These are phyloP conservation scores for Toxotes chatareus DNA, from an alignment of 2,113 vertebrate species.

Conservation along the genomic window DNA sequence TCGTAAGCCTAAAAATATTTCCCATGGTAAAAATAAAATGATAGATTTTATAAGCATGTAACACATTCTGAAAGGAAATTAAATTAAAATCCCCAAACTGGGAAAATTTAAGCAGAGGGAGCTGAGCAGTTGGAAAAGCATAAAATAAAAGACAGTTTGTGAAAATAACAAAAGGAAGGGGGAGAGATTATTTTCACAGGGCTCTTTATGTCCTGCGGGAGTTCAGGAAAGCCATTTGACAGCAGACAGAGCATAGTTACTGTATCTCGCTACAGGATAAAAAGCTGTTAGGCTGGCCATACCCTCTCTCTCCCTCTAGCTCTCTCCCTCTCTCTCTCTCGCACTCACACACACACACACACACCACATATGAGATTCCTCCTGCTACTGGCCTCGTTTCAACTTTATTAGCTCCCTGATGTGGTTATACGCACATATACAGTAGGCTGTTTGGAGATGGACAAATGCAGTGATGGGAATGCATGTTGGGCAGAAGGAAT, in stretches of 20 bases:
- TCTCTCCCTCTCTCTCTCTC: background rate
- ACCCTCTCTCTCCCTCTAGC: conserved; percentile 17
- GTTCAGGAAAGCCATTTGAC: conserved; percentile 74
- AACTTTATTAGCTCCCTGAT: conserved; percentile 76
- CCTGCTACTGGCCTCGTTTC: conserved; percentile 67
- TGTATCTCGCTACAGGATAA: conserved; percentile 70
- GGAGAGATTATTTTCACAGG: conserved; percentile 49
- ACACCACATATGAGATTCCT: conserved; percentile 55
- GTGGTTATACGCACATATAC: conserved; percentile 67
- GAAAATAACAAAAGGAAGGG: conserved; percentile 41
- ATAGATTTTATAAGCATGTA: background rate
- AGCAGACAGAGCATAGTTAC: conserved; percentile 72
- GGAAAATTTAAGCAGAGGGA: conserved; percentile 31
- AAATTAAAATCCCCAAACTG: conserved; percentile 34
- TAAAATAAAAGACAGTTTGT: conserved; percentile 38
- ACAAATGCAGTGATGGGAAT: conserved; percentile 64
- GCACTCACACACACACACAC: conserved; percentile 22
- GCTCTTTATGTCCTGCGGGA: conserved; percentile 62
- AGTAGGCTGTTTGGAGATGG: conserved; percentile 60
- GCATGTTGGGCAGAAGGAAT: conserved; percentile 38
- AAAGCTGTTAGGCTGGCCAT: conserved; percentile 64
- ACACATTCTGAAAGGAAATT: conserved; percentile 40
- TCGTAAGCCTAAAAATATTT: conserved; percentile 1
- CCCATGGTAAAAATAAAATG: conserved; percentile 10
- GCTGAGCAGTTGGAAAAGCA: conserved; percentile 32